These are phyloP conservation scores for Macquaria ambigua DNA, from an alignment of 2,113 vertebrate species.

Conservation along the genomic window DNA sequence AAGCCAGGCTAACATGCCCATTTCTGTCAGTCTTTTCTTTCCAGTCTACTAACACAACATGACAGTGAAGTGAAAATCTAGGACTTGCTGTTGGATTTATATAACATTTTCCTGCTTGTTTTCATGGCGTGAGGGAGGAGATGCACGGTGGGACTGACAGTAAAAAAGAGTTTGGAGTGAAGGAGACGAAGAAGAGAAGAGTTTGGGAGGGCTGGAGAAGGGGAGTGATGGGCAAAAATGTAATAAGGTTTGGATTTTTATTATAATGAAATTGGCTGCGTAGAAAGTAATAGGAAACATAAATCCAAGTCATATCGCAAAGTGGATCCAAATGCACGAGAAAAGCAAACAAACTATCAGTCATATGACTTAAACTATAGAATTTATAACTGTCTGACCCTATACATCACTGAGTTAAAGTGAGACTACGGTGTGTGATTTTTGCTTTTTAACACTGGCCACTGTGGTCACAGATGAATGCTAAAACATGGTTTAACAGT, in stretches of 20 bases:
- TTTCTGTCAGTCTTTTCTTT: conserved; percentile 51
- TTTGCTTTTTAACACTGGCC: not conserved
- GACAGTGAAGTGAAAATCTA: conserved; percentile 50
- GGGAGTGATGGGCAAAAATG: not conserved
- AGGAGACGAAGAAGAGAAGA: not conserved
- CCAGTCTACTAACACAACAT: conserved; percentile 45
- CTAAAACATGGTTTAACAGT: no score
- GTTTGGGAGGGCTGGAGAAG: not conserved
- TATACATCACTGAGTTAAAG: not conserved
- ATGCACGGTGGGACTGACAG: conserved; percentile 17
- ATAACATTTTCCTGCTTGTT: conserved; percentile 49
- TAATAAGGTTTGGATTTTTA: conserved; percentile 17
- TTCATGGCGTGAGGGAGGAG: conserved; percentile 36
- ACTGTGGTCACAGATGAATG: not conserved
- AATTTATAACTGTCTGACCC: not conserved
- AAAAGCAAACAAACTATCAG: not conserved
- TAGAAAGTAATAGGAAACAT: conserved; percentile 10
- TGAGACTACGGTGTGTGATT: not conserved
- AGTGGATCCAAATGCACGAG: not conserved
- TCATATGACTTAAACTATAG: not conserved
- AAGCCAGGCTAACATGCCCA: conserved; percentile 34
- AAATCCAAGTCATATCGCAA: not conserved
- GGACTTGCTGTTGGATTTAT: conserved; percentile 52
- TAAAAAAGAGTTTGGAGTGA: conserved; percentile 34
- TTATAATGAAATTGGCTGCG: conserved; percentile 20